phyloP scores from a whole-genome alignment of 2,888 invertebrate species.

The Rhorus exstirpatorius region DNA sequence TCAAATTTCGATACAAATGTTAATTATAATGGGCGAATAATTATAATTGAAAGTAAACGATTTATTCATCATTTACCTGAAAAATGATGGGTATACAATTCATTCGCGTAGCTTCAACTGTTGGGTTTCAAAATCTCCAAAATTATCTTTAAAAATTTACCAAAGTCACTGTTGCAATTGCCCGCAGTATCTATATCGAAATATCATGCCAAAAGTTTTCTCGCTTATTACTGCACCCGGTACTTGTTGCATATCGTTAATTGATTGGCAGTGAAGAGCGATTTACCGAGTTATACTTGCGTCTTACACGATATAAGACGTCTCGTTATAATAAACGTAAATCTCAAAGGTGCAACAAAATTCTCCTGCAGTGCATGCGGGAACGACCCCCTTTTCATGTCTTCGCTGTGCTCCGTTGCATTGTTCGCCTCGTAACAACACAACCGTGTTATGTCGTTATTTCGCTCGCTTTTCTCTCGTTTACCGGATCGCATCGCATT shows the following conservation, averaged over 20 bases:
- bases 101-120: too few relatives aligned
- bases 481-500: constrained; percentile 51
- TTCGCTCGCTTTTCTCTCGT: constrained; percentile 41
- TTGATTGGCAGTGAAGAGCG: constrained; percentile 22
- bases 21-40: too few relatives aligned
- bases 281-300: constrained; percentile 52
- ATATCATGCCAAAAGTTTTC: constrained; percentile 14
- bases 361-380: constrained; percentile 39
- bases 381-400: constrained; percentile 10
- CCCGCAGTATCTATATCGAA: background rate
- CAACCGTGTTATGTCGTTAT: constrained; percentile 58
- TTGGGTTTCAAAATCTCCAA: too few relatives aligned
- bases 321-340: constrained; percentile 55
- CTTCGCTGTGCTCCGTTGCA: constrained; percentile 16
- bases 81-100: too few relatives aligned
- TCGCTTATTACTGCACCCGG: constrained; percentile 11
- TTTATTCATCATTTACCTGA: too few relatives aligned
- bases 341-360: constrained; percentile 64
- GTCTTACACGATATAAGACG: constrained; percentile 34
- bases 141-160: too few relatives aligned
- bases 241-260: constrained; percentile 26
- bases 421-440: constrained; percentile 31
- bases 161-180: background rate
- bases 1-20: too few relatives aligned
- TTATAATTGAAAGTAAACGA: too few relatives aligned